Conservation (phyloP, 2,888 invertebrate genomes). For the Pyralis farinalis region DNA sequence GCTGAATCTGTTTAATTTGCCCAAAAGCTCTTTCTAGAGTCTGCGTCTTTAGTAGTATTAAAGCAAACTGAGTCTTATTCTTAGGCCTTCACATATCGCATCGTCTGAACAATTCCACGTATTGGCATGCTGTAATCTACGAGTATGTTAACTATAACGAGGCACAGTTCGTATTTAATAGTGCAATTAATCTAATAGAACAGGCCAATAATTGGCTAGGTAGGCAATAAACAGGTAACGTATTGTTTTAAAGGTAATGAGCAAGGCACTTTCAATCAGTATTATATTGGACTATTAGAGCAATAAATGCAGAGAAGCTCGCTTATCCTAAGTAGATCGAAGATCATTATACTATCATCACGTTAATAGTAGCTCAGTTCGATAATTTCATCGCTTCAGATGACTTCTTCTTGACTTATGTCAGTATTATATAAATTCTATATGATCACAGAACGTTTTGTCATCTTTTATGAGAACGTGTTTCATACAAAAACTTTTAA, state of each 20-base stretch:
- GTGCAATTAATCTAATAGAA: slow-evolving; percentile 37
- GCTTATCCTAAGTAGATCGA: slow-evolving; percentile 11
- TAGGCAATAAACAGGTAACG: slow-evolving; percentile 11
- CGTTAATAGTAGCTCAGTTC: slow-evolving; percentile 10
- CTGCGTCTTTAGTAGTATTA: neutral
- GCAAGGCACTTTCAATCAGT: slow-evolving; percentile 6
- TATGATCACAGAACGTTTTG: neutral
- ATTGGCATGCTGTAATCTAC: slow-evolving; percentile 11
- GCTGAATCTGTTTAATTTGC: slow-evolving; percentile 39
- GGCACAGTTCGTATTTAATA: slow-evolving; percentile 33
- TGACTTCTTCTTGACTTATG: slow-evolving; percentile 3
- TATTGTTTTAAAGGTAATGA: slow-evolving; percentile 10
- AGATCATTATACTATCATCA: slow-evolving; percentile 12
- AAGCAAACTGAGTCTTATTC: neutral
- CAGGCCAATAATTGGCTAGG: slow-evolving; percentile 20
- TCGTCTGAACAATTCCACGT: slow-evolving; percentile 4
- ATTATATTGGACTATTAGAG: slow-evolving; percentile 7
- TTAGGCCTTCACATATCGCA: neutral
- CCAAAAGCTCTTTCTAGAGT: slow-evolving; percentile 17
- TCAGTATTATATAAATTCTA: neutral
- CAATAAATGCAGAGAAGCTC: slow-evolving; percentile 5
- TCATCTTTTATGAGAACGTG: neutral
- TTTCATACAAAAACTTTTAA: no score
- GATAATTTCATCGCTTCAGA: slow-evolving; percentile 2
- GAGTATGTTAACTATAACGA: slow-evolving; percentile 23